Conservation (phyloP, 2,797 vertebrate genomes). For the Sarcoramphus papa region DNA sequence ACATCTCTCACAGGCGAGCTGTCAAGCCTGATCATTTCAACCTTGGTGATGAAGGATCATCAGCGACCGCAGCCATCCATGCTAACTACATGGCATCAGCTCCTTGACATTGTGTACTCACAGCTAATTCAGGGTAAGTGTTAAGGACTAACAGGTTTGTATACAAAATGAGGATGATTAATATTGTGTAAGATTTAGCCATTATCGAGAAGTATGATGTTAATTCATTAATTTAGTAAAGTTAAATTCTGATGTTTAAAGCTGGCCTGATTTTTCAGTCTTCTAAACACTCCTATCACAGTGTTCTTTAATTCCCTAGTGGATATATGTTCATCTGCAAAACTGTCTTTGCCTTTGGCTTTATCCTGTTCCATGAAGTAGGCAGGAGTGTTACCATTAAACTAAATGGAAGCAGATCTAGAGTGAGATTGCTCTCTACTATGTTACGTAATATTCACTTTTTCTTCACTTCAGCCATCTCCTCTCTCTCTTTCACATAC, state of each 20-base stretch:
- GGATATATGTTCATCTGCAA: neutral
- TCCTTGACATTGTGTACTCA: neutral
- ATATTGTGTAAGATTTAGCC: neutral
- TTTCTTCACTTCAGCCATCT: neutral
- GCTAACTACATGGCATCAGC: neutral
- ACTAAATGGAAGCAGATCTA: neutral
- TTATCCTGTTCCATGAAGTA: neutral
- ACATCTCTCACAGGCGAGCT: neutral
- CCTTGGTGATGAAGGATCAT: neutral
- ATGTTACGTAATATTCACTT: neutral
- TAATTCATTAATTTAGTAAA: neutral
- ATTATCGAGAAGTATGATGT: neutral
- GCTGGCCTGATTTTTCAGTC: neutral
- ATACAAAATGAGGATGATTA: neutral
- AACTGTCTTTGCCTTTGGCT: neutral
- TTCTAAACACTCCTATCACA: neutral
- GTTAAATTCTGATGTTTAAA: neutral
- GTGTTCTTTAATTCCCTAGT: neutral
- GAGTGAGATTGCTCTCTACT: neutral
- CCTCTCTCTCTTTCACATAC: neutral
- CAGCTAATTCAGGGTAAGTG: neutral
- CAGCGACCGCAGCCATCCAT: neutral
- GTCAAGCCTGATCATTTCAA: neutral
- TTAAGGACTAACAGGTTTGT: neutral
- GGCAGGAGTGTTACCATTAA: neutral